Percentiles rank a stretch among this genome's conserved stretches.
Conservation (phyloP, 2,797 vertebrate species). For the Sebastes vulpes region DNA sequence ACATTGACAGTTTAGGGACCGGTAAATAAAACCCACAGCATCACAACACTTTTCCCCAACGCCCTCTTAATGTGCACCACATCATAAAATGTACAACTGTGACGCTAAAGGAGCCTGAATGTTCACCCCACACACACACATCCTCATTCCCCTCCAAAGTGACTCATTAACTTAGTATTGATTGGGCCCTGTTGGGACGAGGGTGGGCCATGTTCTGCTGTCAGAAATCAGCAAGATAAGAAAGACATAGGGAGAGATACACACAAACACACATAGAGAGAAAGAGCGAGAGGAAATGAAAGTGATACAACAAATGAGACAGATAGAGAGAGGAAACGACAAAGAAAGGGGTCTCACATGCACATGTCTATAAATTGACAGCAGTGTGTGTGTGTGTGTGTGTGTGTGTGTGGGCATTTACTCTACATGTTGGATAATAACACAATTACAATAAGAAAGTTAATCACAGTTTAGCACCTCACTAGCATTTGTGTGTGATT, state of each 20-base stretch:
- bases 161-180: slow-evolving; percentile 66
- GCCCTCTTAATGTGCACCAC: slow-evolving; percentile 11
- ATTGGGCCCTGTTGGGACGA: slow-evolving; percentile 55
- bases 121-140: slow-evolving; percentile 35
- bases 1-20: not conserved
- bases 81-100: slow-evolving; percentile 22
- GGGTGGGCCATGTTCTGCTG: slow-evolving; percentile 43
- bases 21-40: slow-evolving; percentile 30
- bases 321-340: slow-evolving; percentile 8
- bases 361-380: not conserved
- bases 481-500: not conserved
- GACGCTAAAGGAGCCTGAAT: slow-evolving; percentile 6
- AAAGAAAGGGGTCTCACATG: not conserved
- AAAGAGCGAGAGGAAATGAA: slow-evolving; percentile 34
- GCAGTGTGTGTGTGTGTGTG: not conserved
- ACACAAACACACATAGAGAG: not conserved
- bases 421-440: not conserved
- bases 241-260: not conserved
- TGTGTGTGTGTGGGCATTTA: not conserved
- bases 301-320: slow-evolving; percentile 19
- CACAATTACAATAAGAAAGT: not conserved
- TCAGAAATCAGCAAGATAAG: slow-evolving; percentile 69
- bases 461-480: not conserved
- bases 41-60: not conserved
- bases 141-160: slow-evolving; percentile 45